Evolutionary conservation across 2,113 vertebrate genomes (phyloP).

Genomic region (Bettongia penicillata): DNA sequence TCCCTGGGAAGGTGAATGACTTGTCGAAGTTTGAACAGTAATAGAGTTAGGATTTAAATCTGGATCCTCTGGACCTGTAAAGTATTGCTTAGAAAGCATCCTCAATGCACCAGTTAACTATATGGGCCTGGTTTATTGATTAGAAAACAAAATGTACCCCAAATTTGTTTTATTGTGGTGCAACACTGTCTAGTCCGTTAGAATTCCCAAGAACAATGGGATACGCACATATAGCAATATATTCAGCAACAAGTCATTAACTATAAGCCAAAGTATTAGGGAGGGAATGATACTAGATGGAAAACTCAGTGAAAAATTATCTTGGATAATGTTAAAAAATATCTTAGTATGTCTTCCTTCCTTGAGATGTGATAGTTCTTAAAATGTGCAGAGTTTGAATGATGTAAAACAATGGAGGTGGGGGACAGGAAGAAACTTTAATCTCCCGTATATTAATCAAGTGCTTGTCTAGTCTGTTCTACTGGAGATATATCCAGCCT

Average conservation of each 20-base stretch:
- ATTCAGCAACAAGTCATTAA: background rate
- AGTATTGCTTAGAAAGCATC: background rate
- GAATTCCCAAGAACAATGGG: background rate
- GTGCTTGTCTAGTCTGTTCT: background rate
- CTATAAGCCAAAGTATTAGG: background rate
- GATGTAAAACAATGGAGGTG: background rate
- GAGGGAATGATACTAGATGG: background rate
- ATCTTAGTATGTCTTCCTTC: background rate
- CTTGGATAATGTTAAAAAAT: background rate
- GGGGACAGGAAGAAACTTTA: slow-evolving; percentile 12
- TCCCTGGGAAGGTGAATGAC: background rate
- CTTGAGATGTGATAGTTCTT: background rate
- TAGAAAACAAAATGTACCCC: background rate
- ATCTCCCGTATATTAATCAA: slow-evolving; percentile 9
- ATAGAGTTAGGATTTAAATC: background rate
- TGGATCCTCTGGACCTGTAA: background rate
- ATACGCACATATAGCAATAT: background rate
- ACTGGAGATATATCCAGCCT: slow-evolving; percentile 5
- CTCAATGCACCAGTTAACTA: background rate
- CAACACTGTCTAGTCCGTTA: background rate
- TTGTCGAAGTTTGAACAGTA: background rate
- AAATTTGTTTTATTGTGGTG: background rate
- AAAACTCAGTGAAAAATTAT: slow-evolving; percentile 23
- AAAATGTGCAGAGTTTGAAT: slow-evolving; percentile 13
- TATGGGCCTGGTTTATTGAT: background rate